phyloP scores from a whole-genome alignment of 2,797 vertebrate genomes.

The Telmatherina bonti region DNA sequence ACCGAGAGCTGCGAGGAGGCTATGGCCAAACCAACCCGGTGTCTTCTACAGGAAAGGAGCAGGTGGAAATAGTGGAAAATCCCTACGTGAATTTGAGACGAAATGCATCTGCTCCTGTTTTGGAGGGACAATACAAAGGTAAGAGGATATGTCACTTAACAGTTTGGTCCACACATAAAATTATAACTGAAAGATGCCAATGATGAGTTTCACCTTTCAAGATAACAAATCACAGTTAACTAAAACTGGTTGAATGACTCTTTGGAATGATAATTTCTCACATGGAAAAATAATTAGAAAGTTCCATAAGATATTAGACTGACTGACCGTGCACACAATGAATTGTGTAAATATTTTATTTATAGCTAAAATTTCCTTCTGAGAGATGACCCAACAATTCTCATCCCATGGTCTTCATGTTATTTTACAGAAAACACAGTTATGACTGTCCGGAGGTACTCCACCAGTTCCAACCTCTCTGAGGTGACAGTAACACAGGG shows the following conservation, averaged over 20 bases:
- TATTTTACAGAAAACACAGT: conserved; percentile 83
- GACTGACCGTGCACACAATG: background rate
- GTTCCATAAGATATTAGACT: background rate
- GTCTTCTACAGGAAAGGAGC: conserved; percentile 27
- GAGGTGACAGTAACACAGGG: conserved; percentile 60
- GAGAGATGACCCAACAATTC: background rate
- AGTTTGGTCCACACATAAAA: background rate
- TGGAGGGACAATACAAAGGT: conserved; percentile 85
- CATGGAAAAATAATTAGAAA: background rate
- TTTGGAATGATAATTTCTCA: background rate
- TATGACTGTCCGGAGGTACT: conserved; percentile 95
- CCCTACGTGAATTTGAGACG: conserved; percentile 64
- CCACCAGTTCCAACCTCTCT: conserved; percentile 72
- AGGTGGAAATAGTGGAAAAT: conserved; percentile 42
- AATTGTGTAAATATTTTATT: background rate
- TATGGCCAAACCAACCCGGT: conserved; percentile 41
- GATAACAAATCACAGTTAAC: background rate
- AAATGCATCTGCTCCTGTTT: conserved; percentile 64
- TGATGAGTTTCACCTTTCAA: background rate
- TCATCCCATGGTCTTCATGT: background rate
- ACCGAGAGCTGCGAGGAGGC: conserved; percentile 83
- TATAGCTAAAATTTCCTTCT: background rate
- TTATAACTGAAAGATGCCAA: background rate
- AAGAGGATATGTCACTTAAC: conserved; percentile 10
- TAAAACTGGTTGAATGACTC: background rate